Percentiles rank a stretch among this genome's conserved stretches.
Evolutionary conservation across 1,140 invertebrate species (phyloP).

Genomic region (Lerema accius): DNA sequence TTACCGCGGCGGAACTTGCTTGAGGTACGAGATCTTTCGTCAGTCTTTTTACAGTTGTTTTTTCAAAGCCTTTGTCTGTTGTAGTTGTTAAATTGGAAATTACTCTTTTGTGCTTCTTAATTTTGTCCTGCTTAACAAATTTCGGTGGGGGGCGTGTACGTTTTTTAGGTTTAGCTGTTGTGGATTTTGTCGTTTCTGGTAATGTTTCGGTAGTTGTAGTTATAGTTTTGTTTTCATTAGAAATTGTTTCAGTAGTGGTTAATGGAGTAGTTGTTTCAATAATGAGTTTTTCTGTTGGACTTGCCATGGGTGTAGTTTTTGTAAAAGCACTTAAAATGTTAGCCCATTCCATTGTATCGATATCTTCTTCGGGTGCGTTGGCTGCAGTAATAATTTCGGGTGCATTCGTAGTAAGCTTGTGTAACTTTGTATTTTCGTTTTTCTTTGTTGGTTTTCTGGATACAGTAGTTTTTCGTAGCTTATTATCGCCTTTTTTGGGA

Average conservation of each 20-base stretch:
- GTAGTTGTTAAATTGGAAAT: slow-evolving; percentile 54
- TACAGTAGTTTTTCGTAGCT: slow-evolving; percentile 47
- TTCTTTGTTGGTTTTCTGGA: slow-evolving; percentile 63
- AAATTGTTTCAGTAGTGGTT: slow-evolving; percentile 40
- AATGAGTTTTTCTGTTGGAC: slow-evolving; percentile 40
- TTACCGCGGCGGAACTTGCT: slow-evolving; percentile 58
- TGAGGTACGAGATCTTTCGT: slow-evolving; percentile 54
- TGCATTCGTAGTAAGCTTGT: slow-evolving; percentile 48
- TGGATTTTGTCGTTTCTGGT: slow-evolving; percentile 48
- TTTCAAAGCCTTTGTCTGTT: slow-evolving; percentile 48
- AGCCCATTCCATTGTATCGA: slow-evolving; percentile 59
- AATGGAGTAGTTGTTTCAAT: slow-evolving; percentile 47
- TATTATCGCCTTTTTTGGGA: slow-evolving; percentile 48
- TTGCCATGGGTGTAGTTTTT: slow-evolving; percentile 64
- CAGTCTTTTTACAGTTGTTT: slow-evolving; percentile 39
- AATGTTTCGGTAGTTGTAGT: slow-evolving; percentile 44
- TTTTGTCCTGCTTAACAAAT: slow-evolving; percentile 65
- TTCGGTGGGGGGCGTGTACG: slow-evolving; percentile 74
- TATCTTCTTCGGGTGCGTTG: slow-evolving; percentile 41
- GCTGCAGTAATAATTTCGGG: slow-evolving; percentile 71
- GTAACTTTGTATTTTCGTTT: slow-evolving; percentile 53
- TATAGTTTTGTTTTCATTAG: slow-evolving; percentile 37
- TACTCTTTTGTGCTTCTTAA: slow-evolving; percentile 71
- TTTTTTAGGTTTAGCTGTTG: slow-evolving; percentile 58
- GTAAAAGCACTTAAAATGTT: slow-evolving; percentile 65